phyloP scores from a whole-genome alignment of 2,888 invertebrate genomes.

The Graphium colonna region DNA sequence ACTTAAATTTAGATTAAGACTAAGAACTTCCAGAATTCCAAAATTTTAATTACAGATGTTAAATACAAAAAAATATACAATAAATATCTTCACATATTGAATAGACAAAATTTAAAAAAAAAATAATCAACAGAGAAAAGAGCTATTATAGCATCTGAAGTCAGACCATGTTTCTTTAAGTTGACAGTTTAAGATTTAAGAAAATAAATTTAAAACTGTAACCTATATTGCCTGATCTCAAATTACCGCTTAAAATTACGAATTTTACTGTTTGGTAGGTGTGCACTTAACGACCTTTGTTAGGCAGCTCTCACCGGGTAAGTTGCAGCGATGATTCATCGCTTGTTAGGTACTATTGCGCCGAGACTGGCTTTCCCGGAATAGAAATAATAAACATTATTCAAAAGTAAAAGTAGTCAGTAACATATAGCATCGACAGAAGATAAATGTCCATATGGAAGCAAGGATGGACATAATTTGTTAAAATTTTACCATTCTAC shows the following conservation, averaged over 20 bases:
- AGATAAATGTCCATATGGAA: conserved; percentile 14
- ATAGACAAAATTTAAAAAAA: too few species aligned
- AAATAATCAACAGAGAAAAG: too few species aligned
- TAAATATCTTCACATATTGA: too few species aligned
- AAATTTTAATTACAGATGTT: too few species aligned
- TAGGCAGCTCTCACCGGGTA: conserved; percentile 50
- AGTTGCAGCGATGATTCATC: conserved; percentile 70
- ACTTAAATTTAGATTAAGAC: too few species aligned
- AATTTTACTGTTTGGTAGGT: conserved; percentile 8
- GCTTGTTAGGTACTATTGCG: conserved; percentile 48
- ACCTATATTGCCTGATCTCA: too few species aligned
- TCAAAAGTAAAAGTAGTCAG: conserved; percentile 18
- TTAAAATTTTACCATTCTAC: conserved; percentile 8
- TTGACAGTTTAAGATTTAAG: too few species aligned
- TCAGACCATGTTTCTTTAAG: too few species aligned
- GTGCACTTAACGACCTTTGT: conserved; percentile 37
- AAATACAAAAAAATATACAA: too few species aligned
- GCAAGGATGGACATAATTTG: background rate
- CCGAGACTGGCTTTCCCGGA: conserved; percentile 54
- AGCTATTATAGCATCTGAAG: too few species aligned
- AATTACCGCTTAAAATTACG: background rate
- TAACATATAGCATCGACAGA: conserved; percentile 6
- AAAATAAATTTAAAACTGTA: too few species aligned
- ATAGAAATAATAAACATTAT: conserved; percentile 26
- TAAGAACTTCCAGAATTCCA: too few species aligned